Evolutionary conservation across 2,113 vertebrate genomes (phyloP).

Genomic region (Anguilla rostrata): DNA sequence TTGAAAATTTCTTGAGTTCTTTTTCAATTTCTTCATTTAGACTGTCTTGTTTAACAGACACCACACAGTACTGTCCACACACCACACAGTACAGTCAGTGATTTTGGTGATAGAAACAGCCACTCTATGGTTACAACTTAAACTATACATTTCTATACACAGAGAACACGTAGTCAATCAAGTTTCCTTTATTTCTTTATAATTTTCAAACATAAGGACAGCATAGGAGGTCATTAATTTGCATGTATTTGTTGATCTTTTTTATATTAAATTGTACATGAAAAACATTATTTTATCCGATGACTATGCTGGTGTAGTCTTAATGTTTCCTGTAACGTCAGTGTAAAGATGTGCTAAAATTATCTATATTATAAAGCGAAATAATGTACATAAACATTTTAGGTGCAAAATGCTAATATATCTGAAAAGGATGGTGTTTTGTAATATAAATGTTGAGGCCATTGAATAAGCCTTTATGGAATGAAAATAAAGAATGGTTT

Average conservation of each 20-base stretch:
- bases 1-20: not conserved
- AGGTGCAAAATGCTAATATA: conserved; percentile 71
- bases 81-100: not conserved
- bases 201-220: conserved; percentile 6
- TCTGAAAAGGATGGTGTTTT: conserved; percentile 56
- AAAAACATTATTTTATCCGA: conserved; percentile 34
- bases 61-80: not conserved
- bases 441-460: conserved; percentile 35
- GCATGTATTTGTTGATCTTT: conserved; percentile 20
- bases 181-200: not conserved
- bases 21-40: not conserved
- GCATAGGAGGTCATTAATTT: conserved; percentile 10
- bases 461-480: conserved; percentile 22
- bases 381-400: conserved; percentile 56
- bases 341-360: conserved; percentile 32
- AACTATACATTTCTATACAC: conserved; percentile 5
- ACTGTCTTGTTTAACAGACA: not conserved
- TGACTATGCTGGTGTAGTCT: conserved; percentile 73
- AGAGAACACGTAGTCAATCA: conserved; percentile 5
- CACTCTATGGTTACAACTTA: conserved; percentile 14
- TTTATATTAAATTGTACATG: conserved; percentile 14
- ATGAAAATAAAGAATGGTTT: conserved; percentile 51
- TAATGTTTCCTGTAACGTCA: conserved; percentile 28
- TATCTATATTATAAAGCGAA: conserved; percentile 36
- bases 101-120: not conserved